phyloP scores from a whole-genome alignment of 2,113 vertebrate genomes.

The Dinomys branickii region DNA sequence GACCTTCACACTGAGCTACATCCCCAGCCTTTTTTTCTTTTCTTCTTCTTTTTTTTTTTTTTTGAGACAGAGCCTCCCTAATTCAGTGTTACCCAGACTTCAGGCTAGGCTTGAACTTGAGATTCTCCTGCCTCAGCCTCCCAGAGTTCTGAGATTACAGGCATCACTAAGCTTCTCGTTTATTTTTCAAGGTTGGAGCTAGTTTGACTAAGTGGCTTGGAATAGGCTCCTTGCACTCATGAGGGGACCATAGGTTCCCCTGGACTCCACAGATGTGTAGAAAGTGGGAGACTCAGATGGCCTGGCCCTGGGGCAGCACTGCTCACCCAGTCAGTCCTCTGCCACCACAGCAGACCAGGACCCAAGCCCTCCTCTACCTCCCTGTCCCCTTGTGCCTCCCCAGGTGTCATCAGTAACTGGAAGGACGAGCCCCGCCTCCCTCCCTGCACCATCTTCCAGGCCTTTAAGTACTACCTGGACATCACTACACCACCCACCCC shows the following conservation, averaged over 20 bases:
- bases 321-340: neutral
- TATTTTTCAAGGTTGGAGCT: neutral
- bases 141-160: neutral
- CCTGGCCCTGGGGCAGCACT: neutral
- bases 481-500: conserved; percentile 97
- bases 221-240: neutral
- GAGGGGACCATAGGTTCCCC: neutral
- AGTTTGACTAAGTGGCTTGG: neutral
- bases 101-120: neutral
- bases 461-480: conserved; percentile 97
- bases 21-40: neutral
- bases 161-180: neutral
- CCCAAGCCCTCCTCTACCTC: neutral
- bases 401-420: conserved; percentile 99
- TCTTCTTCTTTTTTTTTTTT: neutral
- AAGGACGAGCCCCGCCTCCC: conserved; percentile 93
- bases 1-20: neutral
- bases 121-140: neutral
- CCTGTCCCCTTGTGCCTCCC: neutral
- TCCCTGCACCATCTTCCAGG: conserved; percentile 97
- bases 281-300: neutral
- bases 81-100: neutral
- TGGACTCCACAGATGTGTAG: neutral
- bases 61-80: neutral
- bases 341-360: neutral